Evolutionary conservation across 2,888 invertebrate genomes (phyloP), one percentile per base, ranked within the genome.

Genomic region (Salticus scenicus): DNA sequence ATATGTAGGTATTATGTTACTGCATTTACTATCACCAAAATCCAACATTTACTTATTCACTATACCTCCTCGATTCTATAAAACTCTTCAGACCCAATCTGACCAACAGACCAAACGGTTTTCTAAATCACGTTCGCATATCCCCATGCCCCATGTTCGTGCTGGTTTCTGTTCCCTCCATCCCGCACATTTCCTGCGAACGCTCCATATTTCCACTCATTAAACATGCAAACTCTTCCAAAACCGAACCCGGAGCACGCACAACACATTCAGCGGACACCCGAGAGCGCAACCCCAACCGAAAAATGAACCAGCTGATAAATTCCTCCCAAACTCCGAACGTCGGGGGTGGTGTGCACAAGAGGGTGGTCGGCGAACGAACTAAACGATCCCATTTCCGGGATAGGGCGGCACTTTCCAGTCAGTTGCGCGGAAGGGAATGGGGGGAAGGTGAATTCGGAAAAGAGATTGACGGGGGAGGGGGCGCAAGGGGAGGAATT

Each of bases 291-390:
- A 42, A 41, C 24, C n/a, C 71, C 10, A 24, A 69, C 12, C 37
- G 63, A 77, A 75, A 77, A 83, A 72, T 67, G 73, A 73, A 77
- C 77, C 83, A 57, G 76, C 83, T 83, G 83, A 83, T 83, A 83
- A 83, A 83, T 83, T 83, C 76, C 31, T 67, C 66, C 12, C 64
- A 4, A 12, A 28, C 30, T 28, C 64, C 64, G 28, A 14, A 47
- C 42, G 7, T 28, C 27, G 28, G 28, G 28, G 28, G 20, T 47
- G 20, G 20, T 4, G 27, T 17, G 47, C 14, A 17, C 27, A 17
- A 27, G 24, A 17, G 28, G 24, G 37, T 8, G 20, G 2, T 28
- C n/a, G 42, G 75, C 31, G 66, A 67, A 64, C 57, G 84, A 33
- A 73, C 74, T 84, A 74, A n/a, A 84, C 78, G 73, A 70, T 74